A percentile compares a stretch with the other conserved stretches of the same genome.
Conservation (phyloP, 1,140 invertebrate species). For the Caenorhabditis brenneri region DNA sequence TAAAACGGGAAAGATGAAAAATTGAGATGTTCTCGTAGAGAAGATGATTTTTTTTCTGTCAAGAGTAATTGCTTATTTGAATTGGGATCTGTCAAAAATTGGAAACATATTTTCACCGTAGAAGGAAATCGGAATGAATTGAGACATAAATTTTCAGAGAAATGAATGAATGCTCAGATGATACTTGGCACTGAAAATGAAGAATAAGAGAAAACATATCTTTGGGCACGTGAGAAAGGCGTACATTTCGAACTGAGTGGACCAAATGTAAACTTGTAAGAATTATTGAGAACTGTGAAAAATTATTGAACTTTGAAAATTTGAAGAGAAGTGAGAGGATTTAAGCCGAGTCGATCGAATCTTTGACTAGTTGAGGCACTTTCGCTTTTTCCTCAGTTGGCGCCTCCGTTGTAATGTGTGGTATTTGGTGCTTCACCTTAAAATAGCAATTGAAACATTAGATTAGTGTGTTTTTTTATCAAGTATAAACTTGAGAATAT, state of each 20-base stretch:
- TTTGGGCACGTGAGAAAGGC: neutral
- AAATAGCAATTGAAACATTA: neutral
- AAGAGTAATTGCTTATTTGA: neutral
- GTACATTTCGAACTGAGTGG: neutral
- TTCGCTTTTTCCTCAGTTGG: constrained; percentile 45
- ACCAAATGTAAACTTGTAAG: constrained; percentile 15
- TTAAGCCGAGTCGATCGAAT: constrained; percentile 36
- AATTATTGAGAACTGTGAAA: neutral
- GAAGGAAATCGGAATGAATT: constrained; percentile 33
- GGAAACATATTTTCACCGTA: constrained; percentile 41
- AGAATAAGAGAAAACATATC: neutral
- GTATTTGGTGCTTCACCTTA: constrained; percentile 49
- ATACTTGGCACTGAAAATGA: neutral
- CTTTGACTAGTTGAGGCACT: constrained; percentile 52
- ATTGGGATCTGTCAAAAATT: neutral
- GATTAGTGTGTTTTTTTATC: no score
- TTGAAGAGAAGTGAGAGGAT: neutral
- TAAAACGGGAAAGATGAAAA: neutral
- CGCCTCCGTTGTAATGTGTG: constrained; percentile 50
- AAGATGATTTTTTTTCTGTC: neutral
- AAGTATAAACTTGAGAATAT: no score
- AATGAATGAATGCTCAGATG: neutral
- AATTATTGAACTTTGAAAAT: neutral
- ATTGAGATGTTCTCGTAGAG: constrained; percentile 30
- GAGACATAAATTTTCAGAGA: constrained; percentile 20